These are phyloP conservation scores for Siderastrea siderea DNA, from an alignment of 92 coral and sea anemone genomes.

Conservation along the genomic window DNA sequence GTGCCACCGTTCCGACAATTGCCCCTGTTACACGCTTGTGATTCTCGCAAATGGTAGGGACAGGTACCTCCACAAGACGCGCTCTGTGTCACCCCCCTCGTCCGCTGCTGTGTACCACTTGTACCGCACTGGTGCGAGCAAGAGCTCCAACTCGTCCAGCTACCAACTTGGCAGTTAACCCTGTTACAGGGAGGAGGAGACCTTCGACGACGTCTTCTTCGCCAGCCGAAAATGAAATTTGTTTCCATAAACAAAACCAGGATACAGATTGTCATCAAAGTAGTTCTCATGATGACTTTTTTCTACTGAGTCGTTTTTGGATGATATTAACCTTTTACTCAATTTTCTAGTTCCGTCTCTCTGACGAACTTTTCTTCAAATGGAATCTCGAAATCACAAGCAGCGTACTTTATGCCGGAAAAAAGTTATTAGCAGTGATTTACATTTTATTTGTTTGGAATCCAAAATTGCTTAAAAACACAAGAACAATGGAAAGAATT, in stretches of 20 bases:
- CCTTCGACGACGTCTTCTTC: conserved; percentile 58
- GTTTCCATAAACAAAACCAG: conserved; percentile 21
- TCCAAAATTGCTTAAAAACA: too few relatives aligned
- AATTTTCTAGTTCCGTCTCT: not conserved
- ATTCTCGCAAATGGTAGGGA: conserved; percentile 57
- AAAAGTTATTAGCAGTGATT: not conserved
- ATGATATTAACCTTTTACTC: not conserved
- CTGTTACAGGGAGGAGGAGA: conserved; percentile 65
- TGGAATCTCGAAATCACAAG: too few relatives aligned
- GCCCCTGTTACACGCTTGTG: conserved; percentile 70
- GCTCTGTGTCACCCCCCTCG: conserved; percentile 40
- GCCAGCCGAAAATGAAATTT: conserved; percentile 24
- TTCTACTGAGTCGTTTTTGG: not conserved
- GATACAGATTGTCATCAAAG: not conserved
- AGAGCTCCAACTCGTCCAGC: conserved; percentile 79
- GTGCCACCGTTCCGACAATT: conserved; percentile 74
- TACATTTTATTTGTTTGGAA: too few relatives aligned
- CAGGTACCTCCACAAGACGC: conserved; percentile 81
- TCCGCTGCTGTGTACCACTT: conserved; percentile 71
- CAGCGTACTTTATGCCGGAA: too few relatives aligned
- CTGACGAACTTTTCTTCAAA: too few relatives aligned
- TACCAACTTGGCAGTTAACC: conserved; percentile 71
- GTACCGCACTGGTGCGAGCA: conserved; percentile 78
- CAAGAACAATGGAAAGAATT: too few relatives aligned
- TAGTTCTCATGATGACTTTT: not conserved